Percentiles rank a stretch among this genome's conserved stretches.
These are phyloP conservation scores for Scopus umbretta DNA, from an alignment of 2,113 vertebrate species.

Conservation along the genomic window DNA sequence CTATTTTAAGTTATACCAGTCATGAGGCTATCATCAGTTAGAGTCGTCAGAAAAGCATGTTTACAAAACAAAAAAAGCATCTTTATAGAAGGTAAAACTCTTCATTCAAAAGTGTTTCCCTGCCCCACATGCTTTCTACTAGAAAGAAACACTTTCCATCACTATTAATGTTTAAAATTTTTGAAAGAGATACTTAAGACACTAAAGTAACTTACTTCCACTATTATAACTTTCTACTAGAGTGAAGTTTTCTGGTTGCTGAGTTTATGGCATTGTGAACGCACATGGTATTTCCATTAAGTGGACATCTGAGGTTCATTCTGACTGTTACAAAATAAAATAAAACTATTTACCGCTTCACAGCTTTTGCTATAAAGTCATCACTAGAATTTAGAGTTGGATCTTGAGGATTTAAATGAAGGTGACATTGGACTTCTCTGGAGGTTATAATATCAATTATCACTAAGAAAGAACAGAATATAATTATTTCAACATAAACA, in stretches of 20 bases:
- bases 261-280: not conserved
- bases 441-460: constrained; percentile 67
- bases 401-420: constrained; percentile 59
- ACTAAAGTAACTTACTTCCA: not conserved
- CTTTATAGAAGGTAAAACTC: not conserved
- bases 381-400: constrained; percentile 38
- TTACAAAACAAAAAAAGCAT: not conserved
- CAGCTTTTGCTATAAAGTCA: constrained; percentile 67
- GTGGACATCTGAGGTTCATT: not conserved
- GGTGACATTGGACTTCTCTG: constrained; percentile 69
- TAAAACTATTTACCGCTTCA: constrained; percentile 64
- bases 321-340: not conserved
- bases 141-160: not conserved
- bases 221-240: not conserved
- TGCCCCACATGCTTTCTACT: not conserved
- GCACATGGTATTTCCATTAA: not conserved
- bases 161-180: not conserved
- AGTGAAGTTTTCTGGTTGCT: not conserved
- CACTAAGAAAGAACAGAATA: constrained; percentile 63
- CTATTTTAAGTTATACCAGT: not conserved
- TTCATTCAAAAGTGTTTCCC: not conserved
- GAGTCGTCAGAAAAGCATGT: not conserved
- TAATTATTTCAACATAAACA: not conserved
- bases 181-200: not conserved
- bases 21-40: not conserved